phyloP scores from a whole-genome alignment of 1,140 invertebrate genomes.

The Drosophila truncata region DNA sequence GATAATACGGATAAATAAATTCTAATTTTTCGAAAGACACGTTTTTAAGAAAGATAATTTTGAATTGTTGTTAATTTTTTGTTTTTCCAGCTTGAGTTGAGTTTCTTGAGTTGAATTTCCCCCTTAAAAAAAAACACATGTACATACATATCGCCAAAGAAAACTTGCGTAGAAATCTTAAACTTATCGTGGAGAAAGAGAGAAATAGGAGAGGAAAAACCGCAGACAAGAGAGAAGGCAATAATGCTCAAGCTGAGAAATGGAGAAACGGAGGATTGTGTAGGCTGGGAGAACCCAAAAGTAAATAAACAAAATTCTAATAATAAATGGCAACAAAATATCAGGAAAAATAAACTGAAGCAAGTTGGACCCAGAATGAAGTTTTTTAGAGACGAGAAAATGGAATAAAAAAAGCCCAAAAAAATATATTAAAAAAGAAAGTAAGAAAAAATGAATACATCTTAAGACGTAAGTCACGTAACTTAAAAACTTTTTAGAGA shows the following conservation, averaged over 20 bases:
- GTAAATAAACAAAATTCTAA: slow-evolving; percentile 29
- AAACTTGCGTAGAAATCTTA: slow-evolving; percentile 45
- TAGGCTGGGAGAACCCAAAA: slow-evolving; percentile 11
- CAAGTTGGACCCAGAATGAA: slow-evolving; percentile 79
- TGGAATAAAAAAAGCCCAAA: neutral
- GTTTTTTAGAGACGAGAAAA: slow-evolving; percentile 59
- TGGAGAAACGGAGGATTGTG: slow-evolving; percentile 5
- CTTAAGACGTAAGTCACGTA: slow-evolving; percentile 66
- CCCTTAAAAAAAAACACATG: slow-evolving; percentile 48
- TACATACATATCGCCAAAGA: slow-evolving; percentile 80
- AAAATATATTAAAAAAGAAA: neutral
- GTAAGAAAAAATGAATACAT: slow-evolving; percentile 42
- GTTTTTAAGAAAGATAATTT: slow-evolving; percentile 33
- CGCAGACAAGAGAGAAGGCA: slow-evolving; percentile 20
- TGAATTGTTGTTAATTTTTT: slow-evolving; percentile 39
- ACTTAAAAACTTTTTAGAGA: slow-evolving; percentile 71
- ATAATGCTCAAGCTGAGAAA: slow-evolving; percentile 33
- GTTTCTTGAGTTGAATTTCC: slow-evolving; percentile 22
- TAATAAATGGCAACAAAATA: slow-evolving; percentile 75
- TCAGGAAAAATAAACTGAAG: slow-evolving; percentile 77
- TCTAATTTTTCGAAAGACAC: slow-evolving; percentile 72
- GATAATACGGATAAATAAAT: slow-evolving; percentile 64
- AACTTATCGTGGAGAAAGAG: slow-evolving; percentile 50
- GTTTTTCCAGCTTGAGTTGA: neutral
- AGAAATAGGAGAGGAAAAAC: slow-evolving; percentile 37